Percentiles rank a stretch among this genome's conserved stretches.
These are phyloP conservation scores for Oxyura jamaicensis DNA, from an alignment of 2,113 vertebrate species.

Conservation along the genomic window DNA sequence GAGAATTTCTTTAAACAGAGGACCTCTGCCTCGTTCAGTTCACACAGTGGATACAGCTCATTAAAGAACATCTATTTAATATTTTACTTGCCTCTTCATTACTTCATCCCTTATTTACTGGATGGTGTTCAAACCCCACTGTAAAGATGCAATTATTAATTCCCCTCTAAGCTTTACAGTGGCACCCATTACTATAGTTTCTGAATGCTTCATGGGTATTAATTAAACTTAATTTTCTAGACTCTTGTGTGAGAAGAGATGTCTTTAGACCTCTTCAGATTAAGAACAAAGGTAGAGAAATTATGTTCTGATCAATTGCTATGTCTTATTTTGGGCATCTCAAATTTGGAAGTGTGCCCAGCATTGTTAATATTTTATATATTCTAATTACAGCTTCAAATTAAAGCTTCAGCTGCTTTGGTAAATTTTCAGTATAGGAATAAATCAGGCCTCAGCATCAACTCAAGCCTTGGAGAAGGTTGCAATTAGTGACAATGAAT, in stretches of 20 bases:
- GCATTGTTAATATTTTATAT: conserved; percentile 32
- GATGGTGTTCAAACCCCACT: conserved; percentile 36
- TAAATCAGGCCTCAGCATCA: neutral
- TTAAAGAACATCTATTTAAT: conserved; percentile 47
- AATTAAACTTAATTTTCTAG: conserved; percentile 50
- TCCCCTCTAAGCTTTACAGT: conserved; percentile 9
- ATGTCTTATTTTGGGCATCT: neutral
- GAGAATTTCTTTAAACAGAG: neutral
- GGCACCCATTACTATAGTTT: neutral
- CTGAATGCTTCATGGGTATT: neutral
- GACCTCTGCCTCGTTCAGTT: conserved; percentile 49
- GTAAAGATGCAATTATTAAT: conserved; percentile 40
- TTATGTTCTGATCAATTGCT: neutral
- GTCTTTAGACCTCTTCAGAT: conserved; percentile 9
- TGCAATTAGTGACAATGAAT: neutral
- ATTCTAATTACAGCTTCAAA: conserved; percentile 6
- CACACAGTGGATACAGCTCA: conserved; percentile 34
- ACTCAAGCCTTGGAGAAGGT: neutral
- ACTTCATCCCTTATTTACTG: conserved; percentile 19
- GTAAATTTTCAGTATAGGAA: neutral
- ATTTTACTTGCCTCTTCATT: conserved; percentile 33
- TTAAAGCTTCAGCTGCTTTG: neutral
- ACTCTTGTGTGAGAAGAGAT: neutral
- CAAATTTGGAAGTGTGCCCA: neutral
- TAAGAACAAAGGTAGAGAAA: conserved; percentile 33